Conservation (phyloP, 2,888 invertebrate genomes). For the Keiferia lycopersicella region DNA sequence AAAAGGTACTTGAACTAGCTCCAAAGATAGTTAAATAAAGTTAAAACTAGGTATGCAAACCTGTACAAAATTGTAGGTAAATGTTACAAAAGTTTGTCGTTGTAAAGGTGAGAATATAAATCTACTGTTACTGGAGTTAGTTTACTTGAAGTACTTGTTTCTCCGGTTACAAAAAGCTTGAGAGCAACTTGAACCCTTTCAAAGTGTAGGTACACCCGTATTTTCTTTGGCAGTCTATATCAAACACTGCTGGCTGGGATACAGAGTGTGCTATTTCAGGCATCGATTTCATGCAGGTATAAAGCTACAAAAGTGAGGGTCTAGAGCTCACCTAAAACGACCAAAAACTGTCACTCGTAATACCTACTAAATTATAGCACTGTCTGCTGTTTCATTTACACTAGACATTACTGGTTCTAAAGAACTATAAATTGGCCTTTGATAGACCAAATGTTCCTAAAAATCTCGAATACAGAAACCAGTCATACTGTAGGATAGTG, state of each 20-base stretch:
- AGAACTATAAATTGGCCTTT: too few relatives aligned
- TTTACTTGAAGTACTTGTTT: not conserved
- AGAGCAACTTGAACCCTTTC: constrained; percentile 1
- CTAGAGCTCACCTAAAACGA: too few relatives aligned
- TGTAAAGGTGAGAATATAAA: not conserved
- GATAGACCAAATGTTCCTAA: too few relatives aligned
- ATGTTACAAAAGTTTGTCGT: constrained; percentile 1
- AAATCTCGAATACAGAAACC: too few relatives aligned
- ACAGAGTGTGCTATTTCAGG: too few relatives aligned
- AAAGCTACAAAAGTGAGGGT: too few relatives aligned
- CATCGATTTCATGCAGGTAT: too few relatives aligned
- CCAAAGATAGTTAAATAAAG: not conserved
- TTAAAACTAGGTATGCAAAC: constrained; percentile 8
- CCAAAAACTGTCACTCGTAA: too few relatives aligned
- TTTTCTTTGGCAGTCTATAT: not conserved
- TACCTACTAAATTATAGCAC: too few relatives aligned
- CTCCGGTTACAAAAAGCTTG: not conserved
- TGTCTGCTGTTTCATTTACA: too few relatives aligned
- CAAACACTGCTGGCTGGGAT: not conserved
- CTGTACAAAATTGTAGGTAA: not conserved
- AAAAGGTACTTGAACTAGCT: not conserved
- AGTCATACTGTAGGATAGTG: not conserved
- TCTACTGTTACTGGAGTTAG: not conserved
- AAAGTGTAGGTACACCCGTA: not conserved
- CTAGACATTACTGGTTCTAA: too few relatives aligned